Evolutionary conservation across 2,888 invertebrate genomes (phyloP).

Genomic region (Morpho deidamia): DNA sequence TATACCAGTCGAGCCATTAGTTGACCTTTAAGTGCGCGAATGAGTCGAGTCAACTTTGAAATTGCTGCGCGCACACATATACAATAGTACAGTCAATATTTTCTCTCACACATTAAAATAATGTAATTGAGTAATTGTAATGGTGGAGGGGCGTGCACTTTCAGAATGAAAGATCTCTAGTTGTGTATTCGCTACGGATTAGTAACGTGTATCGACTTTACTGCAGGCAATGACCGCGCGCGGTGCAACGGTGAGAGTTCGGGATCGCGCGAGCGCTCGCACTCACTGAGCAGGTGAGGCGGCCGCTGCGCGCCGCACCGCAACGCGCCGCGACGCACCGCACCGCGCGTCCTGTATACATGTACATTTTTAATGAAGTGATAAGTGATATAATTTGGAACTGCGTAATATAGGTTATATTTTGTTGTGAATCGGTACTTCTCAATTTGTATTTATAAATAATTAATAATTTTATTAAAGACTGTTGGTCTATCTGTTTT

Average conservation of each 20-base stretch:
- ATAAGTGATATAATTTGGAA: conserved; percentile 71
- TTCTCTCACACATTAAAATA: too few relatives aligned
- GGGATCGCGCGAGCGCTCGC: conserved; percentile 62
- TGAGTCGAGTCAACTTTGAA: too few relatives aligned
- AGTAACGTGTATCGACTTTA: conserved; percentile 22
- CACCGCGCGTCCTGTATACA: conserved; percentile 35
- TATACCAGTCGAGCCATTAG: too few relatives aligned
- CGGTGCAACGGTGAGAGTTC: conserved; percentile 59
- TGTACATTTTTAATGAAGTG: conserved; percentile 68
- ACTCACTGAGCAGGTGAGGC: conserved; percentile 86
- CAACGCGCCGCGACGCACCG: conserved; percentile 9
- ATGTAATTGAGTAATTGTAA: too few relatives aligned
- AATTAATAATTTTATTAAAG: conserved; percentile 69
- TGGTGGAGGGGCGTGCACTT: too few relatives aligned
- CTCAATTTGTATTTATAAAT: conserved; percentile 77
- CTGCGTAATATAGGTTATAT: conserved; percentile 68
- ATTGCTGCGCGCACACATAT: too few relatives aligned
- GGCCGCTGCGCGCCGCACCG: conserved; percentile 19
- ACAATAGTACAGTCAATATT: too few relatives aligned
- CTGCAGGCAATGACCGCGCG: conserved; percentile 68
- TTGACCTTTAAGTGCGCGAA: too few relatives aligned
- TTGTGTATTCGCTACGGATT: neutral
- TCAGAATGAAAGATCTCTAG: too few relatives aligned
- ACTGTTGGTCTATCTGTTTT: conserved; percentile 61
- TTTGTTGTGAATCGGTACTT: conserved; percentile 77